These are phyloP conservation scores for Myiotriccus ornatus DNA, from an alignment of 2,797 vertebrate species.

Conservation along the genomic window DNA sequence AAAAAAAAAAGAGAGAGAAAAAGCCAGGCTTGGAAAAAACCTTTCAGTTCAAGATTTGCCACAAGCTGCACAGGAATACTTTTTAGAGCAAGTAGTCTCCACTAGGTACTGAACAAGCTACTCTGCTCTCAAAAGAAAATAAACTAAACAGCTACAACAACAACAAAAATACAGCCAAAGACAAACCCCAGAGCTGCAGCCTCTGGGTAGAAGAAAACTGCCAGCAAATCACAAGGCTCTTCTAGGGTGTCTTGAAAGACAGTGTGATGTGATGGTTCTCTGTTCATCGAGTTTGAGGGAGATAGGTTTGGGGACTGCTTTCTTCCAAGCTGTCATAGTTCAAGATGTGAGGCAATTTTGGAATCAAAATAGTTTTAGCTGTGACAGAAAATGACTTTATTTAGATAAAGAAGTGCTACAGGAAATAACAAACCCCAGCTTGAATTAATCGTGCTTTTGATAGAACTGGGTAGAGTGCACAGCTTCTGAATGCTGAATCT, in stretches of 20 bases:
- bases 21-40: neutral
- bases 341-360: neutral
- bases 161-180: neutral
- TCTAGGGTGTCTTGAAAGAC: neutral
- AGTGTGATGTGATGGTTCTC: rapidly evolving
- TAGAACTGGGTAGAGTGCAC: neutral
- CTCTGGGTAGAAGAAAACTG: neutral
- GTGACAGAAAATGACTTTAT: neutral
- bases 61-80: neutral
- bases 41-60: neutral
- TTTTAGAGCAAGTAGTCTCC: neutral
- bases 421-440: neutral
- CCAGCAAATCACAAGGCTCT: neutral
- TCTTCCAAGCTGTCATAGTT: neutral
- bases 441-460: neutral
- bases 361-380: neutral
- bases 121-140: neutral
- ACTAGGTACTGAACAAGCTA: neutral
- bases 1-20: neutral
- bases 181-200: neutral
- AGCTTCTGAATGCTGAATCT: neutral
- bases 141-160: neutral
- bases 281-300: neutral
- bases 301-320: neutral
- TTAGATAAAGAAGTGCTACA: neutral